Percentiles rank a stretch among this genome's conserved stretches.
phyloP scores from a whole-genome alignment of 2,113 vertebrate genomes.

The Coracopsis vasa region DNA sequence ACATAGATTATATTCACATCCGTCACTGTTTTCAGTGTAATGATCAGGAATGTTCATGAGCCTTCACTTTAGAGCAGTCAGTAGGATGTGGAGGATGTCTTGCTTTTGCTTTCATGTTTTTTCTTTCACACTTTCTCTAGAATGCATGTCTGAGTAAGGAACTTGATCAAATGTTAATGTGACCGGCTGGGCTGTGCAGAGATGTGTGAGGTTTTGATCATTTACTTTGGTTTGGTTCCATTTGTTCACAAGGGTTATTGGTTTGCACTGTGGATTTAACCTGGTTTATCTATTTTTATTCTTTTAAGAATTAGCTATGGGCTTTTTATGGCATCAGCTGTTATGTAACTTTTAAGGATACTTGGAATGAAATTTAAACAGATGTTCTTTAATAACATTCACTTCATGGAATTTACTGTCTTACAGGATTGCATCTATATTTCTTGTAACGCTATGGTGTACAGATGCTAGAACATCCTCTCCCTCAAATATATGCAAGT shows the following conservation, averaged over 20 bases:
- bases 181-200: not conserved
- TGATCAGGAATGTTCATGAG: not conserved
- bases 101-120: not conserved
- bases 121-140: not conserved
- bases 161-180: not conserved
- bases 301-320: not conserved
- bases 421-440: not conserved
- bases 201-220: not conserved
- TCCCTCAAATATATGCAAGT: not conserved
- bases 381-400: not conserved
- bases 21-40: not conserved
- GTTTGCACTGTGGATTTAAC: not conserved
- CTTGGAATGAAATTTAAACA: not conserved
- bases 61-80: not conserved
- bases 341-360: not conserved
- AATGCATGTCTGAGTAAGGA: not conserved
- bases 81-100: not conserved
- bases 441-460: not conserved
- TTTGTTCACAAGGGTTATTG: not conserved
- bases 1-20: not conserved
- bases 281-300: not conserved
- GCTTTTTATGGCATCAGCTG: not conserved
- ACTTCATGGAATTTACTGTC: not conserved
- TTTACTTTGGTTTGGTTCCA: not conserved
- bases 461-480: not conserved